phyloP scores from a whole-genome alignment of 1,140 invertebrate genomes.

The Drosophila ironensis region DNA sequence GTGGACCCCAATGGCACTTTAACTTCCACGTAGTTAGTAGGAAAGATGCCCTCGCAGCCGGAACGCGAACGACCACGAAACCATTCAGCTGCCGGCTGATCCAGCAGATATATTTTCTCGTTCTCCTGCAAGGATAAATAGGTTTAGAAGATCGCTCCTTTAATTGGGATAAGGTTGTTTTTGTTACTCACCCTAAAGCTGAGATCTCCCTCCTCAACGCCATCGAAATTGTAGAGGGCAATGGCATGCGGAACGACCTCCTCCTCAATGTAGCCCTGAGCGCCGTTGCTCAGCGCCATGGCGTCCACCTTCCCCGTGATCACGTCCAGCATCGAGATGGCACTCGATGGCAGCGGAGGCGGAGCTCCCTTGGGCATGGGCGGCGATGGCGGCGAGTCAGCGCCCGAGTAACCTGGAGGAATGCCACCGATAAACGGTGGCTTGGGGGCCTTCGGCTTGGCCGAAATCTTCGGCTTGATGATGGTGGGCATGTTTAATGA shows the following conservation, averaged over 20 bases:
- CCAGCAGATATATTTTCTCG: conserved; percentile 87
- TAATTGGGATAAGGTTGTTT: background rate
- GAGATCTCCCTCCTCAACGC: conserved; percentile 88
- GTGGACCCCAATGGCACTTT: conserved; percentile 86
- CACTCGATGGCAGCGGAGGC: conserved; percentile 85
- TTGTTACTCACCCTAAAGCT: conserved; percentile 85
- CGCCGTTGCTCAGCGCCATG: conserved; percentile 50
- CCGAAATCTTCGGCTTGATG: conserved; percentile 83
- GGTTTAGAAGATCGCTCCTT: background rate
- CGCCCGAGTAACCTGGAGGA: conserved; percentile 42
- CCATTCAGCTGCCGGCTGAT: conserved; percentile 91
- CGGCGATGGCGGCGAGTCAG: conserved; percentile 84
- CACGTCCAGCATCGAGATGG: conserved; percentile 80
- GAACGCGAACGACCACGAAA: conserved; percentile 86
- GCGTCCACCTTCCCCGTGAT: conserved; percentile 76
- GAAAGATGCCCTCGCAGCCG: conserved; percentile 90
- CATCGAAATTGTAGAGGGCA: conserved; percentile 88
- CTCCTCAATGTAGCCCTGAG: conserved; percentile 45
- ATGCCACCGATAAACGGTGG: conserved; percentile 62
- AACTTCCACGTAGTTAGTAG: conserved; percentile 89
- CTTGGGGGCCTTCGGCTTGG: conserved; percentile 74
- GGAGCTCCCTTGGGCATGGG: conserved; percentile 90
- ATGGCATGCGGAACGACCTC: conserved; percentile 85
- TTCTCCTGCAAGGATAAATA: conserved; percentile 84
- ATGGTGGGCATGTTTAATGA: conserved; percentile 86